These are phyloP conservation scores for Promerops cafer DNA, from an alignment of 2,113 vertebrate genomes.

Conservation along the genomic window DNA sequence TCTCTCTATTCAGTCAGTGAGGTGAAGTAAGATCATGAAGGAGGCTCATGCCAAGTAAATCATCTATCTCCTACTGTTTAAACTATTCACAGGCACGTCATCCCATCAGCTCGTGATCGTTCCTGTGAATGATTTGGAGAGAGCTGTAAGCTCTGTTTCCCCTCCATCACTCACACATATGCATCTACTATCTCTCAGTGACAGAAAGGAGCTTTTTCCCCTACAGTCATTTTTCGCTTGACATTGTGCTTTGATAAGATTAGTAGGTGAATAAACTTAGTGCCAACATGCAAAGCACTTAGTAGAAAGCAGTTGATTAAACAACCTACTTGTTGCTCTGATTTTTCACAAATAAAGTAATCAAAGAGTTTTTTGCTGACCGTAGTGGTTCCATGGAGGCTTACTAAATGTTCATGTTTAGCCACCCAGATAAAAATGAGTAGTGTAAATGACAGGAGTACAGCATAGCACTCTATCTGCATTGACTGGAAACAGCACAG, in stretches of 20 bases:
- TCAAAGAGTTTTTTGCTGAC: background rate
- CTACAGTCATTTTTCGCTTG: background rate
- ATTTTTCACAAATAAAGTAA: background rate
- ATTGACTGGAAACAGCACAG: background rate
- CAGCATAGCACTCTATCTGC: background rate
- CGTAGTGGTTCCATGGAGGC: background rate
- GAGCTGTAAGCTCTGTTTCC: background rate
- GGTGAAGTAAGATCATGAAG: background rate
- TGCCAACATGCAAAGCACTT: background rate
- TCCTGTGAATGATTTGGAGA: background rate
- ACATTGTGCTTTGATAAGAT: conserved; percentile 3
- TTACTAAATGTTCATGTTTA: background rate
- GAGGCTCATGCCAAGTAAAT: background rate
- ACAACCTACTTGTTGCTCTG: background rate
- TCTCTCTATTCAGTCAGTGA: background rate
- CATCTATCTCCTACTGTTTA: background rate
- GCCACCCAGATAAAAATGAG: background rate
- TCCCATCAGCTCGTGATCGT: background rate
- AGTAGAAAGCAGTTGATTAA: background rate
- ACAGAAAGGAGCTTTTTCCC: background rate
- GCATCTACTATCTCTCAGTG: background rate
- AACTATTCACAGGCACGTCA: background rate
- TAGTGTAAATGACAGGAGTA: background rate
- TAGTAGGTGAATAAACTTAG: background rate
- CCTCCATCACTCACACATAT: background rate